These are phyloP conservation scores for Chymomyza amoena DNA, from an alignment of 2,888 invertebrate genomes.

Conservation along the genomic window DNA sequence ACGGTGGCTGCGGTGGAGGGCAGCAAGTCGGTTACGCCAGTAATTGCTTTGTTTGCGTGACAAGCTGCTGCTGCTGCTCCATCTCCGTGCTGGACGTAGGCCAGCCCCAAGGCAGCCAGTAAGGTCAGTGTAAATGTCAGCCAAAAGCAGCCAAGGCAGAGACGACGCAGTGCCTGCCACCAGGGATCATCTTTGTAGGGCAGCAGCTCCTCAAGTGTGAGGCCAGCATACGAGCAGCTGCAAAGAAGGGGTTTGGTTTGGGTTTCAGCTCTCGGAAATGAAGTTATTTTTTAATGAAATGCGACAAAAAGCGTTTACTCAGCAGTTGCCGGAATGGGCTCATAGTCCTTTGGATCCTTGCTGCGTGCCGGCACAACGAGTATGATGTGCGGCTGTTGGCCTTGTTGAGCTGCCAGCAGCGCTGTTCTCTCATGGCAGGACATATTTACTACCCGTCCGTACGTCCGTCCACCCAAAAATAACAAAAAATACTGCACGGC, in stretches of 20 bases:
- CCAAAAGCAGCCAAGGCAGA: slow-evolving; percentile 80
- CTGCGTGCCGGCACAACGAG: slow-evolving; percentile 53
- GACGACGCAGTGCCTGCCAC: slow-evolving; percentile 80
- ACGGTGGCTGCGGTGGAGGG: neutral
- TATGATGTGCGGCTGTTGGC: slow-evolving; percentile 47
- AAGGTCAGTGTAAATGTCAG: slow-evolving; percentile 79
- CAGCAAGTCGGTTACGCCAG: slow-evolving; percentile 36
- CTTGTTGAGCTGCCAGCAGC: slow-evolving; percentile 50
- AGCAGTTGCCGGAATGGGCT: slow-evolving; percentile 62
- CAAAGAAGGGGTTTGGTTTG: slow-evolving; percentile 9
- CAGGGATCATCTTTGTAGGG: slow-evolving; percentile 78
- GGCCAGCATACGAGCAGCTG: slow-evolving; percentile 69
- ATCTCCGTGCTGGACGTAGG: slow-evolving; percentile 56
- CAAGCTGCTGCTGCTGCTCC: slow-evolving; percentile 26
- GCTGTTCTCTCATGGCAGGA: slow-evolving; percentile 64
- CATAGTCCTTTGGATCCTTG: slow-evolving; percentile 65
- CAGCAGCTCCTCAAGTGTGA: slow-evolving; percentile 80
- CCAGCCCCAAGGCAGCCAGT: slow-evolving; percentile 78
- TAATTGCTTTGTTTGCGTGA: slow-evolving; percentile 29
- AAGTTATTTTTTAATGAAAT: slow-evolving; percentile 70
- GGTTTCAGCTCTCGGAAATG: slow-evolving; percentile 21
- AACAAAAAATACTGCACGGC: slow-evolving; percentile 54
- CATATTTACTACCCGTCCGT: slow-evolving; percentile 53
- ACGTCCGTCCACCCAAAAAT: slow-evolving; percentile 28
- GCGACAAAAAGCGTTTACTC: slow-evolving; percentile 68